phyloP scores from a whole-genome alignment of 2,113 vertebrate species.

The Oreochromis tanganicae region DNA sequence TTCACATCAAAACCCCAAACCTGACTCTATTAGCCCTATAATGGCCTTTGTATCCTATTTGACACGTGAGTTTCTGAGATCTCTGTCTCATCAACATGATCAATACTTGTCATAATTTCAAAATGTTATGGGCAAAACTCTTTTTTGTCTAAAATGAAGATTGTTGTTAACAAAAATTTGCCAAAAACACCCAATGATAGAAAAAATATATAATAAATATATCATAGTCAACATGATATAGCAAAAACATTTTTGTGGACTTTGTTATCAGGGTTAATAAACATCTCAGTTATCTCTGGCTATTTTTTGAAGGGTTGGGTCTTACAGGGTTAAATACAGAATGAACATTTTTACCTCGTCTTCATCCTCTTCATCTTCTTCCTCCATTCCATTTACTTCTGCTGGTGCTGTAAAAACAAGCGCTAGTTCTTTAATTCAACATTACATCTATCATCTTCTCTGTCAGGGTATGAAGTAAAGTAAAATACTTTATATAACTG shows the following conservation, averaged over 20 bases:
- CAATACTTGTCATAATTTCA: neutral
- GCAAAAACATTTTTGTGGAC: fast-evolving
- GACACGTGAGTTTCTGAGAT: neutral
- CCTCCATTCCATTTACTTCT: slow-evolving; percentile 83
- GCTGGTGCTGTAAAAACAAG: slow-evolving; percentile 70
- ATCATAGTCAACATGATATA: neutral
- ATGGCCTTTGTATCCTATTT: neutral
- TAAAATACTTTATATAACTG: neutral
- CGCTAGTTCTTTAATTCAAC: fast-evolving
- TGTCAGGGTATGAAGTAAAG: neutral
- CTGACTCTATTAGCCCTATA: neutral
- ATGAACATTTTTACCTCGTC: slow-evolving; percentile 53
- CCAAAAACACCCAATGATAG: neutral
- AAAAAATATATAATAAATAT: fast-evolving
- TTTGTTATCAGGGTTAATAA: neutral
- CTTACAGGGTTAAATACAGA: slow-evolving; percentile 18
- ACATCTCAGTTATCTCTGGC: neutral
- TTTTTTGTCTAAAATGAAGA: neutral
- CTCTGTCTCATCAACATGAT: neutral
- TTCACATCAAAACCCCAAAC: neutral
- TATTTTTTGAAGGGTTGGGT: neutral
- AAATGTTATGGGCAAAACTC: neutral
- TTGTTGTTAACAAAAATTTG: neutral
- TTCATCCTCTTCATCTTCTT: slow-evolving; percentile 79
- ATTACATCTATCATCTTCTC: neutral